Base-by-base conservation (phyloP, 2,797 vertebrate species). In the Brotogeris chrysoptera region DNA sequence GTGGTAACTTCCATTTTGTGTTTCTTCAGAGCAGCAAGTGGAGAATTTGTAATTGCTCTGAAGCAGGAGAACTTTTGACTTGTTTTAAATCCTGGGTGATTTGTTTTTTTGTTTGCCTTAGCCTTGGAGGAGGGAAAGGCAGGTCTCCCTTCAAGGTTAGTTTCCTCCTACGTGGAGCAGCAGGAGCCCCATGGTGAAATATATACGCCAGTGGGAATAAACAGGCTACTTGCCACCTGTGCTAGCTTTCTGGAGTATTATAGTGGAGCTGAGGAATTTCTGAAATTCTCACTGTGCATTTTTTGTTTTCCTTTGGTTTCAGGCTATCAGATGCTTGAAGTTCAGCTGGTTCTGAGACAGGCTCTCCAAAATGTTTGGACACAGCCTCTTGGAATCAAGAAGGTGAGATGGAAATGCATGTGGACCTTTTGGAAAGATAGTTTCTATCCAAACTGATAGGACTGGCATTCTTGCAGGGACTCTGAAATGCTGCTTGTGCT, bases 311-410 rank as follows among this genome's bases (percentile, higher is more conserved):
- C 91, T 65, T 47, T 64, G n/a, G 10, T 59, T 6, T 20, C 36
- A 98, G 98, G 85, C 30, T 95, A 79, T 88, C 97, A 96, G 78
- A 52, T 96, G 55, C 91, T 98, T 49, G 96, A 98, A 52, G 86
- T 98, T 79, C 98, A 98, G 55, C 59, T 98, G 46, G 80, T 98
- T 91, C 92, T 98, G 93, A 96, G 97, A 71, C 88, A 96, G 49
- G 97, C 97, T 86, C 97, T 98, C 21, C 89, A 95, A 34, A 80
- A 97, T 80, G 91, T 98, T 97, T 98, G 98, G 98, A 98, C 97
- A 1, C 41, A 95, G 27, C 93, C 95, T 90, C 89, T 95, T 69
- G 92, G 64, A 76, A 93, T 86, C 8, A 72, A 85, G 16, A 95
- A 96, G 94, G 98, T 98, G 88, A 97, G 97, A 94, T 55, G 52